Evolutionary conservation across 2,113 vertebrate species (phyloP).

Genomic region (Ceyx margarethae): DNA sequence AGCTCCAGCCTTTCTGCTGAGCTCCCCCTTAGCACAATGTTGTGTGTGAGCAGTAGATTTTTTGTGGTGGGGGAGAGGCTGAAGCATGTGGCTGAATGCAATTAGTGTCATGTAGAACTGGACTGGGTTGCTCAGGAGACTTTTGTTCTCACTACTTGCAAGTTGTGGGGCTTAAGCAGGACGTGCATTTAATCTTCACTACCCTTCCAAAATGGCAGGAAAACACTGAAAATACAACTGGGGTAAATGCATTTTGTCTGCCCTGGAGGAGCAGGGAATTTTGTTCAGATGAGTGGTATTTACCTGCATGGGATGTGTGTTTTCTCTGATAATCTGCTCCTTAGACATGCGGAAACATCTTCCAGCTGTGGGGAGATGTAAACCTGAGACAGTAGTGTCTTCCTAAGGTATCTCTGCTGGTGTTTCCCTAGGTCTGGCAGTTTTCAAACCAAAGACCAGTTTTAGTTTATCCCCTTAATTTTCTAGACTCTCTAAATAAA

Average conservation of each 20-base stretch:
- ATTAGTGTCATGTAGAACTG: neutral
- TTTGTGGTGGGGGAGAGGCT: neutral
- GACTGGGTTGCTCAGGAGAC: neutral
- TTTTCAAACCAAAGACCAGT: neutral
- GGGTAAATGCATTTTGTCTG: neutral
- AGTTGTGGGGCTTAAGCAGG: neutral
- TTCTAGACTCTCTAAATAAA: neutral
- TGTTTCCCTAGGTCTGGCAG: neutral
- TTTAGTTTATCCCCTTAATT: neutral
- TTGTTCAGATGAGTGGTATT: neutral
- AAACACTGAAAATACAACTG: neutral
- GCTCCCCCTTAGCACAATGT: neutral
- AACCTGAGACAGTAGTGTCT: neutral
- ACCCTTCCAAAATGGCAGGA: neutral
- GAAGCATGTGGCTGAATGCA: neutral
- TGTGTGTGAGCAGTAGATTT: neutral
- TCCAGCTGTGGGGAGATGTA: neutral
- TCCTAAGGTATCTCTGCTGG: neutral
- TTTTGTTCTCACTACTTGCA: neutral
- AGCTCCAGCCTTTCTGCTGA: neutral
- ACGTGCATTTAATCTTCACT: neutral
- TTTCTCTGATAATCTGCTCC: neutral
- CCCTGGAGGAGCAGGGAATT: neutral
- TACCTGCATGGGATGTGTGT: neutral
- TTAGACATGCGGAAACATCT: neutral